Evolutionary conservation across 2,888 invertebrate species (phyloP).

Genomic region (Odontocolon sp.): DNA sequence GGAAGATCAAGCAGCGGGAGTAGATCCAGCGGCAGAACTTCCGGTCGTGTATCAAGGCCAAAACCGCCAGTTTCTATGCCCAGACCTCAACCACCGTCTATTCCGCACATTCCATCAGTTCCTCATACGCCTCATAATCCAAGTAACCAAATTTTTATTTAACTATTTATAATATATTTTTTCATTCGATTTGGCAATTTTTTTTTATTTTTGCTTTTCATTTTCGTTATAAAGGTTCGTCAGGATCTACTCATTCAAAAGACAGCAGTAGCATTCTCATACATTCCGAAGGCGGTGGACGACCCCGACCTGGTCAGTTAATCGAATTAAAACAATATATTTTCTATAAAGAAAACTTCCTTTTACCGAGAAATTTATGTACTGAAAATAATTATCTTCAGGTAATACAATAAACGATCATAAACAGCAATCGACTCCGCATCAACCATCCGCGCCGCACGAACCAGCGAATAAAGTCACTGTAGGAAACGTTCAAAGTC

Average conservation of each 20-base stretch:
- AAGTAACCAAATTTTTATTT: background rate
- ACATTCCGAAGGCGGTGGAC: slow-evolving; percentile 63
- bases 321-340: background rate
- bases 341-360: too few relatives aligned
- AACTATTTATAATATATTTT: background rate
- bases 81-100: background rate
- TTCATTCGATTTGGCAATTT: background rate
- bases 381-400: background rate
- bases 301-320: slow-evolving; percentile 61
- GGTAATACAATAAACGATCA: slow-evolving; percentile 8
- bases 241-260: slow-evolving; percentile 11
- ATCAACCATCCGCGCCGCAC: slow-evolving; percentile 44
- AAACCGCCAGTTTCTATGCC: background rate
- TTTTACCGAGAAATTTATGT: too few relatives aligned
- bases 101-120: slow-evolving; percentile 12
- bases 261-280: slow-evolving; percentile 60
- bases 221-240: background rate
- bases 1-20: slow-evolving; percentile 3
- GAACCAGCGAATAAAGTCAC: slow-evolving; percentile 34
- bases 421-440: slow-evolving; percentile 33
- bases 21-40: background rate
- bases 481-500: slow-evolving; percentile 31
- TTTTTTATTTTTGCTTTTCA: background rate
- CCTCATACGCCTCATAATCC: slow-evolving; percentile 41
- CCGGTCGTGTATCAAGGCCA: slow-evolving; percentile 21